Base-by-base conservation (phyloP, 2,888 invertebrate species). In the Erpobdella octoculata region DNA sequence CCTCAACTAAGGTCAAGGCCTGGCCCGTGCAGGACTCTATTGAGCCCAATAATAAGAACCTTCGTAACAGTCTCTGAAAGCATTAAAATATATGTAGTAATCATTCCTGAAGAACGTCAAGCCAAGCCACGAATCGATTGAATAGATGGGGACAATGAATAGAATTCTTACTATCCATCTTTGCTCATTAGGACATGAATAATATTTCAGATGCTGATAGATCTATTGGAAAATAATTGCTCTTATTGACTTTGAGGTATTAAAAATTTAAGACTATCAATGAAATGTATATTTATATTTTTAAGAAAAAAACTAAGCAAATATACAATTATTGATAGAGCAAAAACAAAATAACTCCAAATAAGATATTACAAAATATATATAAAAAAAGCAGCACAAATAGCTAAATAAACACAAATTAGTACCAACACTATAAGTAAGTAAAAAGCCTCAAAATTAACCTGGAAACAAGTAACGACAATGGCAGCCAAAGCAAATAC, bases 51-150 rank as follows among this genome's bases (percentile, higher is more conserved):
- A n/a, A n/a, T n/a, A n/a, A n/a, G n/a, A 85, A 93, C 93, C 92
- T 90, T 98, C 98, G 86, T 99, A 98, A 85, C 97, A 98, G 86
- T 99, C 98, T 81, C 98, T 88, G 79, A 98, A 91, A 71, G 96
- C 95, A 86, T 98, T 97, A 86, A 99, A 97, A 85, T 98, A 98
- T 75, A 98, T 91, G 83, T 98, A 97, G 82, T 94, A 94, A 81
- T 93, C 92, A 78, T 92, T 92, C 84, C 93, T 93, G 87, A 98
- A 97, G 87, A 98, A 97, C 78, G 98, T 86, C 80, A 98, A 87
- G 81, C 94, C 94, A 79, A 98, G 90, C 95, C 97, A 98, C 68
- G 97, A 97, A 85, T 97, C 94, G 80, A 92, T 91, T 37, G 94
- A 94, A 85, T 98, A 98, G 80, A 98, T 96, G 75, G 98, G 98